Conservation (phyloP, 2,113 vertebrate genomes). For the Lota lota region DNA sequence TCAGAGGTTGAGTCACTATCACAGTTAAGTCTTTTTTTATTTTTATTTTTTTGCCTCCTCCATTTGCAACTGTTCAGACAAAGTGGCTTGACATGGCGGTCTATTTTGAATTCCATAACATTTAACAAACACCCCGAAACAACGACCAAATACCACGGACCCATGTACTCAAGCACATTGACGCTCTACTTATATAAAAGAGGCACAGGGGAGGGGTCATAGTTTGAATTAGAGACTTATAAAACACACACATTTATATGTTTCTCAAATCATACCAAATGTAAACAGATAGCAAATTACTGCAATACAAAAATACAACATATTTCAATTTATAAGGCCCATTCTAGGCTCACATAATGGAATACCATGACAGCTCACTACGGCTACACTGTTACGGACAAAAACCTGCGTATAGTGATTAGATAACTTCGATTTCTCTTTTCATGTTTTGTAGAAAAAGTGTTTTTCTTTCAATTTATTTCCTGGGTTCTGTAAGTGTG, state of each 20-base stretch:
- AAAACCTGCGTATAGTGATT: conserved; percentile 67
- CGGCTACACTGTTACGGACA: conserved; percentile 68
- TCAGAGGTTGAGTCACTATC: conserved; percentile 64
- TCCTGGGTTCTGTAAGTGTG: neutral
- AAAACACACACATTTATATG: conserved; percentile 73
- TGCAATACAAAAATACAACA: conserved; percentile 92
- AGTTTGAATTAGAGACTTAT: conserved; percentile 72
- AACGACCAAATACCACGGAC: conserved; percentile 68
- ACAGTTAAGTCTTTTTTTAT: conserved; percentile 39
- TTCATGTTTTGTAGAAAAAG: conserved; percentile 72
- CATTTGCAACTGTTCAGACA: conserved; percentile 63
- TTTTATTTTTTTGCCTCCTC: conserved; percentile 52
- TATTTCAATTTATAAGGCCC: conserved; percentile 81
- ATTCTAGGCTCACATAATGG: conserved; percentile 71
- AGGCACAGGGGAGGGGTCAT: conserved; percentile 77
- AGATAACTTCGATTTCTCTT: conserved; percentile 65
- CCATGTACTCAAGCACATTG: conserved; percentile 77
- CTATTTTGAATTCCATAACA: conserved; percentile 60
- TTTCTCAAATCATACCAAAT: conserved; percentile 77
- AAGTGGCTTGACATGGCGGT: conserved; percentile 63
- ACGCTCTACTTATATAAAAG: conserved; percentile 79
- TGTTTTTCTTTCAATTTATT: neutral
- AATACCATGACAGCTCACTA: conserved; percentile 69
- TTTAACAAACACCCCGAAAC: conserved; percentile 67
- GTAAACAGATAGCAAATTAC: conserved; percentile 81